phyloP scores from a whole-genome alignment of 2,113 vertebrate species.

The Eublepharis macularius region DNA sequence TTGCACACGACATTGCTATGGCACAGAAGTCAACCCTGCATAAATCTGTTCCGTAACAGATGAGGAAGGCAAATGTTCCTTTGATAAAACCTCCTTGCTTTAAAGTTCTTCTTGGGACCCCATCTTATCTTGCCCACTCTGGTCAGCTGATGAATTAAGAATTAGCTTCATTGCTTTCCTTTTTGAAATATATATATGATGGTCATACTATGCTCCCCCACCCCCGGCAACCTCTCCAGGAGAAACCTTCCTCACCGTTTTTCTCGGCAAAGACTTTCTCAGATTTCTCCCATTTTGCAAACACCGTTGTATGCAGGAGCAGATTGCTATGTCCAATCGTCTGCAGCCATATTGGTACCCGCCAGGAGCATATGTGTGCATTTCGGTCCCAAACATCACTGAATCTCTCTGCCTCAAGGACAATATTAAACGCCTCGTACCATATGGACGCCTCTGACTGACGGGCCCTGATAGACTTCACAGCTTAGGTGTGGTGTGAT shows the following conservation, averaged over 20 bases:
- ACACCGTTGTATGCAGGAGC: neutral
- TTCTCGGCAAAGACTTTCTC: slow-evolving; percentile 11
- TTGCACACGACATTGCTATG: neutral
- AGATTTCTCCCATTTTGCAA: slow-evolving; percentile 23
- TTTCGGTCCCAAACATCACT: slow-evolving; percentile 42
- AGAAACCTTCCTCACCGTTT: slow-evolving; percentile 40
- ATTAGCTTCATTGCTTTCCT: slow-evolving; percentile 8
- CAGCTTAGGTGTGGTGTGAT: slow-evolving; percentile 14
- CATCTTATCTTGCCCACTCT: neutral
- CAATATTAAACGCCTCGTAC: slow-evolving; percentile 50
- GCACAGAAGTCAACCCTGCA: neutral
- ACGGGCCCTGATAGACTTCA: slow-evolving; percentile 19
- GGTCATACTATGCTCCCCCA: neutral
- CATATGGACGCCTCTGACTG: slow-evolving; percentile 21
- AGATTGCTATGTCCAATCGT: slow-evolving; percentile 28
- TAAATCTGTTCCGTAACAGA: neutral
- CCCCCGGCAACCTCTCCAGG: neutral
- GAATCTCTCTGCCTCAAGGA: slow-evolving; percentile 33
- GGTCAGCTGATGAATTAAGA: slow-evolving; percentile 12
- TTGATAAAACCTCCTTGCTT: neutral
- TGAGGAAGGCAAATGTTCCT: neutral
- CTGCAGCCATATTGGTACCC: slow-evolving; percentile 38
- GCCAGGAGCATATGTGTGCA: slow-evolving; percentile 51
- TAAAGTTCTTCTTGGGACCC: neutral
- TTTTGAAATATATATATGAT: neutral